Percentiles rank a stretch among this genome's conserved stretches.
phyloP scores from a whole-genome alignment of 1,140 invertebrate species.

The Riptortus pedestris region DNA sequence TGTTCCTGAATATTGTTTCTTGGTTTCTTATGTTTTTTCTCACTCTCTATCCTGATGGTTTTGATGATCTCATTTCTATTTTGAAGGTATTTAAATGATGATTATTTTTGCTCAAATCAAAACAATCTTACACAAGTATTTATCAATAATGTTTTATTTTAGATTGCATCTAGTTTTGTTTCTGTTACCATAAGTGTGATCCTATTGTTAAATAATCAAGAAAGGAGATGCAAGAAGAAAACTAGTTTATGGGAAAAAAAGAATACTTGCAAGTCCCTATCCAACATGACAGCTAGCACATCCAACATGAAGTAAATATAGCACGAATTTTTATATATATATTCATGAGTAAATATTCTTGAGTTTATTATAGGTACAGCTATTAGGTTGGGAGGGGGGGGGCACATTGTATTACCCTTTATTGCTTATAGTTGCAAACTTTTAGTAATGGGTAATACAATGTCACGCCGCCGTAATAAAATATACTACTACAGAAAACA shows the following conservation, averaged over 20 bases:
- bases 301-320: background rate
- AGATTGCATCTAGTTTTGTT: background rate
- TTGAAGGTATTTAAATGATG: conserved; percentile 1
- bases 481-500: background rate
- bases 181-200: background rate
- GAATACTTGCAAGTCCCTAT: background rate
- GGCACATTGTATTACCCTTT: no score
- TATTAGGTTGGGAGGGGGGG: background rate
- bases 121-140: background rate
- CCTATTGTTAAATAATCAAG: background rate
- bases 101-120: background rate
- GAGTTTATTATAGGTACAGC: background rate
- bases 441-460: background rate
- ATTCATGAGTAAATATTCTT: background rate
- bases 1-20: conserved; percentile 4
- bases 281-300: background rate
- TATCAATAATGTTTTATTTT: background rate
- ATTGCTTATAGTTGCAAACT: background rate
- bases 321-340: background rate
- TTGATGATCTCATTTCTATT: background rate
- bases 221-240: background rate
- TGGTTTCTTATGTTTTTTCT: conserved; percentile 7
- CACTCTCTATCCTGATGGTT: background rate
- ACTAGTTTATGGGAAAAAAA: background rate
- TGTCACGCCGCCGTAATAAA: background rate